Percentiles rank a stretch among this genome's conserved stretches.
These are phyloP conservation scores for Cossypha heuglini DNA, from an alignment of 2,797 vertebrate genomes.

Conservation along the genomic window DNA sequence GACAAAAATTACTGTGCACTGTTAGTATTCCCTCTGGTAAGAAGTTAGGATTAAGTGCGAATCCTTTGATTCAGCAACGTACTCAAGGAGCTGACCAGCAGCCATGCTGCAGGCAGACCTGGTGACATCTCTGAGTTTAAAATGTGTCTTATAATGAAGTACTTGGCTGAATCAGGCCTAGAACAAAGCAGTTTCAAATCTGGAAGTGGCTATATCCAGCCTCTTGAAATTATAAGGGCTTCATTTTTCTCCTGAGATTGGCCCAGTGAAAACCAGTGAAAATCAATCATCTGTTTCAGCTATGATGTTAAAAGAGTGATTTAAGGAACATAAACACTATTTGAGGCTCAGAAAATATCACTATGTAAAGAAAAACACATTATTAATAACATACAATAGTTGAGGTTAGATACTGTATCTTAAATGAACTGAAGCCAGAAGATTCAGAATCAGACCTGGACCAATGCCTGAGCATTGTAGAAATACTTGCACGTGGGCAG, in stretches of 20 bases:
- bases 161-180: not conserved
- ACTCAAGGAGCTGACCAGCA: not conserved
- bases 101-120: not conserved
- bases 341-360: not conserved
- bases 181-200: not conserved
- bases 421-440: constrained; percentile 36
- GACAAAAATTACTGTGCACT: not conserved
- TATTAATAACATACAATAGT: not conserved
- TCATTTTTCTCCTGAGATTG: not conserved
- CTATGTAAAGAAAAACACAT: not conserved
- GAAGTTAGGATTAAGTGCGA: not conserved
- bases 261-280: not conserved
- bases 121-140: not conserved
- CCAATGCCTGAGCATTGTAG: not conserved
- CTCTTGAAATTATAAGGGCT: not conserved
- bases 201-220: not conserved
- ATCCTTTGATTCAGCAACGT: not conserved
- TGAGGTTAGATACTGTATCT: not conserved
- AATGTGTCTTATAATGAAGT: not conserved
- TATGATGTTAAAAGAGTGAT: not conserved
- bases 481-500: not conserved
- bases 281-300: not conserved
- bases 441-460: constrained; percentile 2
- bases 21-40: not conserved
- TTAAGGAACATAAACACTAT: not conserved